Conservation (phyloP, 37 sponge, comb jelly and placozoan species). For the Spongilla lacustris region DNA sequence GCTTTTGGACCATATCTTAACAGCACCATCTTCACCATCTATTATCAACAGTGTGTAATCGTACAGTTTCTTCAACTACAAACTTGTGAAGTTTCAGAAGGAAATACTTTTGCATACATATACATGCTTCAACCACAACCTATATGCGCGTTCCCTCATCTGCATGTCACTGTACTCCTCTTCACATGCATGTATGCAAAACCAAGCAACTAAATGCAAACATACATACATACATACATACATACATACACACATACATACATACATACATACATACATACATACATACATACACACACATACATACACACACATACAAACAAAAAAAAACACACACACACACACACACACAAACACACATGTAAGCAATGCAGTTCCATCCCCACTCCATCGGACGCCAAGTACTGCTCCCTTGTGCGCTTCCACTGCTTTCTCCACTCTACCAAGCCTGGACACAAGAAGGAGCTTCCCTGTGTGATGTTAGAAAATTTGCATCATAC, state of each 20-base stretch:
- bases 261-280: too few species aligned
- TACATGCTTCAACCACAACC: too few species aligned
- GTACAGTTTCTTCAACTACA: not conserved
- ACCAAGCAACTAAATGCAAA: not conserved
- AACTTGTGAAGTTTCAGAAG: not conserved
- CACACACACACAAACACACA: slow-evolving; percentile 30
- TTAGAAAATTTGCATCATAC: not conserved
- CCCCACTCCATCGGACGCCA: slow-evolving; percentile 79
- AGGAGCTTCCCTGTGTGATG: slow-evolving; percentile 71
- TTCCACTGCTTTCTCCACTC: slow-evolving; percentile 91
- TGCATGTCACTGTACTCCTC: too few species aligned
- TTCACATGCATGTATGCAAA: not conserved
- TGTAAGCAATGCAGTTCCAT: slow-evolving; percentile 88
- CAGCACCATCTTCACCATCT: slow-evolving; percentile 98
- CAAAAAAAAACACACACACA: not conserved
- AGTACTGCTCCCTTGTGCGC: slow-evolving; percentile 97
- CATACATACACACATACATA: not conserved
- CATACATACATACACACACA: too few species aligned
- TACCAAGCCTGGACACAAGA: slow-evolving; percentile 79
- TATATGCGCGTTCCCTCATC: too few species aligned
- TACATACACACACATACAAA: not conserved
- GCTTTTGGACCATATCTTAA: slow-evolving; percentile 92
- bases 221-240: not conserved
- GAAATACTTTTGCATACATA: not conserved
- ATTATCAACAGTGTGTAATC: not conserved